Evolutionary conservation across 2,113 vertebrate genomes (phyloP).

Genomic region (Rhinichthys klamathensis): DNA sequence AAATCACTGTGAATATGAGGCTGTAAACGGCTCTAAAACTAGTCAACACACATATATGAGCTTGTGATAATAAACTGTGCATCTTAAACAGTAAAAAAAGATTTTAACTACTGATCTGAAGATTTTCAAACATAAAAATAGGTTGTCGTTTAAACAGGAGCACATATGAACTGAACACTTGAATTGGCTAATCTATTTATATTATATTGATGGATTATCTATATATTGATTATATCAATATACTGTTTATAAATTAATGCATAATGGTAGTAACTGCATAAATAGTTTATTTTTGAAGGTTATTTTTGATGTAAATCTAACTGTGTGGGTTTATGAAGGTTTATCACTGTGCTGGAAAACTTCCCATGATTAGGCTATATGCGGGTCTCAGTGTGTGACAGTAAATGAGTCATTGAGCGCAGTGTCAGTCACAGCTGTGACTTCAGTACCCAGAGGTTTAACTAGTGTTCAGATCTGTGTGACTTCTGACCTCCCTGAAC

Average conservation of each 20-base stretch:
- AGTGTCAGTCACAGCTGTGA: neutral
- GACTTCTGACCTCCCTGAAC: neutral
- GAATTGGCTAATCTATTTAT: neutral
- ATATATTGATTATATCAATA: no score
- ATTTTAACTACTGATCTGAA: neutral
- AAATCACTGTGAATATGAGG: neutral
- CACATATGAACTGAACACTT: neutral
- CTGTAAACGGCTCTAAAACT: neutral
- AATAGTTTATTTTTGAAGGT: neutral
- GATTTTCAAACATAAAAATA: neutral
- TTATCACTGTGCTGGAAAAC: neutral
- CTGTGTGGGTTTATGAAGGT: neutral
- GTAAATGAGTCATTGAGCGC: neutral
- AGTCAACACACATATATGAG: neutral
- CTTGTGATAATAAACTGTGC: neutral
- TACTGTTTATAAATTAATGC: no score
- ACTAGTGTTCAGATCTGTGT: neutral
- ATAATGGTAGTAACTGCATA: neutral
- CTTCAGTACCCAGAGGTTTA: neutral
- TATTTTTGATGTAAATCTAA: neutral
- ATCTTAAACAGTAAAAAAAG: neutral
- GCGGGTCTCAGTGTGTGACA: neutral
- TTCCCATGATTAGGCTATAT: neutral
- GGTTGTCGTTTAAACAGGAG: neutral
- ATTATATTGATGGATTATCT: neutral